Conservation (phyloP, 2,113 vertebrate species). For the Cromileptes altivelis region DNA sequence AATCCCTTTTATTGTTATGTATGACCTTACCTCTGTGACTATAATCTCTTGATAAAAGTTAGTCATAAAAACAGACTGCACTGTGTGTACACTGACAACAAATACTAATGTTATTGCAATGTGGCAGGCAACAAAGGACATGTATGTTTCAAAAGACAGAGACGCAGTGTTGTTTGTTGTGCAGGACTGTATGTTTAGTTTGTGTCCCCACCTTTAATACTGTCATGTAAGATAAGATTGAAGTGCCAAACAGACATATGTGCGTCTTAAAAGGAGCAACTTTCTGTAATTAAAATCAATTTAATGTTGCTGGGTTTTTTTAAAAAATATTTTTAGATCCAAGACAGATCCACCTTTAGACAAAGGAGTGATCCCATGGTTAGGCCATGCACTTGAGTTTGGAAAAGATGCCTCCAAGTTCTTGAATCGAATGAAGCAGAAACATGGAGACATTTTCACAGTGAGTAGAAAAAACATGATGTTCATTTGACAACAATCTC, state of each 20-base stretch:
- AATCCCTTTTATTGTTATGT: not conserved
- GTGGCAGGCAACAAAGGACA: not conserved
- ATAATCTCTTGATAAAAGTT: not conserved
- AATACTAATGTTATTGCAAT: not conserved
- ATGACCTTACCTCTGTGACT: not conserved
- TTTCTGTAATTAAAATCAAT: not conserved
- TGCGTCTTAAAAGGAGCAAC: not conserved
- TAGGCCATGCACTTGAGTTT: constrained; percentile 91
- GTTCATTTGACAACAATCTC: not conserved
- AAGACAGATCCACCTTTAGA: constrained; percentile 89
- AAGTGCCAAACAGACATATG: not conserved
- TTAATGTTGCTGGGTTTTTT: not conserved
- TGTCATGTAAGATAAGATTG: not conserved
- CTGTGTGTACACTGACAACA: not conserved
- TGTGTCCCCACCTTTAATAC: not conserved
- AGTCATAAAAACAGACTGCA: not conserved
- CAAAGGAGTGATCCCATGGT: constrained; percentile 88
- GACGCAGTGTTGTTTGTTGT: not conserved
- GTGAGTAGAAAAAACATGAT: constrained; percentile 74
- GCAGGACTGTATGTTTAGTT: not conserved
- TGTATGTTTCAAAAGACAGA: not conserved
- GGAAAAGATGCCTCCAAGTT: constrained; percentile 90
- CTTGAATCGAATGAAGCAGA: constrained; percentile 88
- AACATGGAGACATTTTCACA: constrained; percentile 91
- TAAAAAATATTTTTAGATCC: constrained; percentile 70